These are phyloP conservation scores for Latrodectus geometricus DNA, from an alignment of 1,140 invertebrate genomes.

Conservation along the genomic window DNA sequence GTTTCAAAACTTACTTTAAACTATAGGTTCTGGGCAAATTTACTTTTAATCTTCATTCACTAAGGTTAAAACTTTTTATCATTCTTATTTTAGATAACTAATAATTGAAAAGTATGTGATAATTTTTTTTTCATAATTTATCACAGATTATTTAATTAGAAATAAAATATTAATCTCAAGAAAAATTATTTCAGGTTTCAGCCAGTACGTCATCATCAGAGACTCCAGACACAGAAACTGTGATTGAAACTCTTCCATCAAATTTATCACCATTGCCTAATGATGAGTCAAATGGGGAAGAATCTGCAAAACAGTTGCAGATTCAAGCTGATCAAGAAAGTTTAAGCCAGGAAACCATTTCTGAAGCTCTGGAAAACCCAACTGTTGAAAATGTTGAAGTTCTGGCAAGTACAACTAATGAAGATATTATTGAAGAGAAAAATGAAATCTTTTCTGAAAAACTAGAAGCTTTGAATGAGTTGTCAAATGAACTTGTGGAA, in stretches of 20 bases:
- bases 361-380: background rate
- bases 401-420: background rate
- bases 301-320: conserved; percentile 5
- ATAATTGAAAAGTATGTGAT: too few relatives aligned
- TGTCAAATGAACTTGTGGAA: background rate
- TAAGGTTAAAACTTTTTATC: too few relatives aligned
- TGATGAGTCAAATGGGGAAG: conserved; percentile 58
- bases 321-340: background rate
- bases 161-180: too few relatives aligned
- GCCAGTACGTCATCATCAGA: conserved; percentile 56
- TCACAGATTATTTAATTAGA: too few relatives aligned
- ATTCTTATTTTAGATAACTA: too few relatives aligned
- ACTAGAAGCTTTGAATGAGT: background rate
- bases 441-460: background rate
- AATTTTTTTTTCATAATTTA: too few relatives aligned
- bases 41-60: too few relatives aligned
- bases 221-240: conserved; percentile 56
- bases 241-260: conserved; percentile 45
- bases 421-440: background rate
- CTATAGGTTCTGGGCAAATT: too few relatives aligned
- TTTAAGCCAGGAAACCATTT: background rate
- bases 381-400: background rate
- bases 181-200: conserved; percentile 26
- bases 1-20: too few relatives aligned
- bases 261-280: conserved; percentile 54